Base-by-base conservation (phyloP, 2,888 invertebrate species). In the Volucella inflata region DNA sequence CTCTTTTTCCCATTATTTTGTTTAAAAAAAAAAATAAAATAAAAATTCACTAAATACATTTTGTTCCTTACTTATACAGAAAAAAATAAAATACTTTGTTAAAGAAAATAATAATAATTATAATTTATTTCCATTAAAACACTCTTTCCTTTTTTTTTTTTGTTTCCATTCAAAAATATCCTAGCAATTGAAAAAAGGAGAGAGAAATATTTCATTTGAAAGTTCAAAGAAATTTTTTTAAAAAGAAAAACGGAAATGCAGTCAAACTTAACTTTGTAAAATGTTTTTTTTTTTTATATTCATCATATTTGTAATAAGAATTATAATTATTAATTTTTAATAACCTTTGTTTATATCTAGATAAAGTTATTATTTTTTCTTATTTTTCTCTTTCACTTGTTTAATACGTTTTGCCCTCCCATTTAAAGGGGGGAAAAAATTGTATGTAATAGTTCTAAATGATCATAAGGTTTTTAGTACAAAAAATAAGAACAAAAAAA, bases 201-300 rank as follows among this genome's bases (percentile, higher is more conserved):
- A 50, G 53, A 40, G 8, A 55, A 12, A 30, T 16, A 16, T 21
- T 11, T 30, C 16, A 65, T 36, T 30, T 50, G 38, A 55, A 44
- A 72, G 17, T 42, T 72, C 44, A 65, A 51, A 65, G 70, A 51
- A 36, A 50, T 12, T 38, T 48, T n/a, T n/a, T n/a, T n/a, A n/a
- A n/a, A n/a, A n/a, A n/a, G n/a, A 59, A 11, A 79, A 75, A 76
- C 30, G 48, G 62, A 85, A 85, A 85, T 85, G 85, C 85, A 85
- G 85, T 85, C 85, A 85, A 85, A 85, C 85, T 85, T 85, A 85
- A 85, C 81, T 64, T 81, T 60, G 75, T 80, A 84, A 55, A 30
- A 55, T 70, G 59, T 65, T 62, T 68, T 51, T 40, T 64, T 75
- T n/a, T 59, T 16, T 57, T 30, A 21, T 21, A 21, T 21, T 21